These are phyloP conservation scores for Apamea epomidion DNA, from an alignment of 2,888 invertebrate species.

Conservation along the genomic window DNA sequence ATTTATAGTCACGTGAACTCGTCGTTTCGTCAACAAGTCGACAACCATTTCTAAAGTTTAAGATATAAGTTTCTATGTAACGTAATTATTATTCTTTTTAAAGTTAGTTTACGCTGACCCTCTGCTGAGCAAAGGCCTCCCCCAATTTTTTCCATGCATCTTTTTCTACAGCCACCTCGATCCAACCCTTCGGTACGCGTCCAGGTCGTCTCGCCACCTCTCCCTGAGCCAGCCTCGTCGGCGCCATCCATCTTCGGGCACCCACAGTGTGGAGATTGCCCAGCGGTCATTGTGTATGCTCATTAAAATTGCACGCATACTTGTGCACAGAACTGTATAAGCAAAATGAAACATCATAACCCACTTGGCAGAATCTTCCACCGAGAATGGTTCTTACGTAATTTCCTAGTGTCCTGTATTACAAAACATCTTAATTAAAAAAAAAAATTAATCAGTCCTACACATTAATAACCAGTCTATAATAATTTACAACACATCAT, in stretches of 20 bases:
- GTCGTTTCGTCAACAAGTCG: neutral
- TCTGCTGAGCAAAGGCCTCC: no score
- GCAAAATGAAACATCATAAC: neutral
- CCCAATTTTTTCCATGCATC: no score
- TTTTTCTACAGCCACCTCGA: no score
- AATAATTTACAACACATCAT: conserved; percentile 1
- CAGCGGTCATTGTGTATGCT: no score
- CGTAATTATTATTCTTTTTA: no score
- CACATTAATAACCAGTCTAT: neutral
- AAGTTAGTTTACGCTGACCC: no score
- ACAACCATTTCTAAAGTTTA: neutral
- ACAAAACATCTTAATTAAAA: neutral
- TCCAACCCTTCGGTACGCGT: no score
- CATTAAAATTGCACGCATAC: neutral
- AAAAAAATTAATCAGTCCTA: neutral
- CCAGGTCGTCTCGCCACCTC: no score
- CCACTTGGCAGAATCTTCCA: no score
- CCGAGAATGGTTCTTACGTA: neutral
- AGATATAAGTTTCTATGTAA: neutral
- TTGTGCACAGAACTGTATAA: neutral
- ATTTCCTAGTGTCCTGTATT: neutral
- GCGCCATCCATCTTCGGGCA: no score
- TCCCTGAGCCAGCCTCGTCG: no score
- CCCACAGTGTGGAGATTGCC: no score
- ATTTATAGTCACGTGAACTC: neutral